Percentiles rank a stretch among this genome's conserved stretches.
These are phyloP conservation scores for Drosophila helvetica DNA, from an alignment of 2,888 invertebrate genomes.

Conservation along the genomic window DNA sequence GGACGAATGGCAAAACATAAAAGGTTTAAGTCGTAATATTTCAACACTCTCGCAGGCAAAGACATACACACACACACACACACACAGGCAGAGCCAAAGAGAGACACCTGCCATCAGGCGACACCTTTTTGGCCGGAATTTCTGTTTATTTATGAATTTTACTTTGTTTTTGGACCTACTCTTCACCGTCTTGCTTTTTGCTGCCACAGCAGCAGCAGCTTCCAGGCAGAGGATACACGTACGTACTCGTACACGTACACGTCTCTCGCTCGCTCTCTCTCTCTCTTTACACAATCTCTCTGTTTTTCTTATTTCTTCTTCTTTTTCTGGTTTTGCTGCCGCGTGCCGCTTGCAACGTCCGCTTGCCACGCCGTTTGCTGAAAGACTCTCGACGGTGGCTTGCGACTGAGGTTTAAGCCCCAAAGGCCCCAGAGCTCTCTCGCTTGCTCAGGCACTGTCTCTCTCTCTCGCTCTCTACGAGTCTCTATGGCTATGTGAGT, in stretches of 20 bases:
- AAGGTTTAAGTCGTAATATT: conserved; percentile 43
- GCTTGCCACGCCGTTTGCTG: conserved; percentile 71
- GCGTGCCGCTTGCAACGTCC: conserved; percentile 63
- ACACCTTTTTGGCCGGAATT: conserved; percentile 11
- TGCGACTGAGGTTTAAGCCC: background rate
- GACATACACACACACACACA: conserved; percentile 12
- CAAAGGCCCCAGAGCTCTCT: conserved; percentile 52
- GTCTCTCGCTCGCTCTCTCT: background rate
- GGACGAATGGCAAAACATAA: conserved; percentile 66
- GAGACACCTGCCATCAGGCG: conserved; percentile 35
- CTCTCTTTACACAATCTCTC: conserved; percentile 14
- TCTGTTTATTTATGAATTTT: conserved; percentile 34
- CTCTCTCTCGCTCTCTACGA: conserved; percentile 23
- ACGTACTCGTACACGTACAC: conserved; percentile 8
- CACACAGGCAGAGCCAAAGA: conserved; percentile 5
- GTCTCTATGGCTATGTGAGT: background rate
- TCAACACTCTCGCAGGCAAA: conserved; percentile 18
- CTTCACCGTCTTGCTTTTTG: conserved; percentile 1
- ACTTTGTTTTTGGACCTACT: conserved; percentile 51
- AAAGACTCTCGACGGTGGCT: conserved; percentile 63
- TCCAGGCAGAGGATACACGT: conserved; percentile 4
- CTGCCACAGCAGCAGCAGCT: conserved; percentile 20
- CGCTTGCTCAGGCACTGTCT: background rate
- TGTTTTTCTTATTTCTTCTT: conserved; percentile 31
- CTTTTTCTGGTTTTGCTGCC: conserved; percentile 17